Base-by-base conservation (phyloP, 2,888 invertebrate species). In the Agrotis clavis region DNA sequence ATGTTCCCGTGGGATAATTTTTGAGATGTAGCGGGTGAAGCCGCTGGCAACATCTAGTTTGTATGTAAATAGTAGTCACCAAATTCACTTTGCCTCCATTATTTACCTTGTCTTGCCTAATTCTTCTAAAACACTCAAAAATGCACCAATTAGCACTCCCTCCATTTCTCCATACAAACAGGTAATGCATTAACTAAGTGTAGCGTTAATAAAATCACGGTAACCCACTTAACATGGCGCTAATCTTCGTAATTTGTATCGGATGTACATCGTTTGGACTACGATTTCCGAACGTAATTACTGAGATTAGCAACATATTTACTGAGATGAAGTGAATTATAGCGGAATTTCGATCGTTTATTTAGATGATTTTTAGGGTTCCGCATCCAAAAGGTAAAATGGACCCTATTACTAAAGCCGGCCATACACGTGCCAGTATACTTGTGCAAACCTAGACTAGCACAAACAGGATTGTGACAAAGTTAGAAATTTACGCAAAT, bases 211-310 rank as follows among this genome's bases (percentile, higher is more conserved):
- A 41, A 41, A 41, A 45, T 2, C 21, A 14, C 78, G 35, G 5
- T 70, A 50, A 77, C 57, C 63, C 56, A 59, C 68, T 63, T 19
- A 77, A 30, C 48, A 11, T 48, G 25, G 16, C 53, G 71, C 54
- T 80, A 80, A 80, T 80, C 77, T 72, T 63, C 68, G 35, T 79
- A 79, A 79, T 14, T 67, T 35, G 25, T 35, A 19, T 59, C 76
- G 71, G 67, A 79, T 71, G 72, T 41, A 50, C 47, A 67, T 56
- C 57, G 57, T 70, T 73, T 57, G 59, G 30, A 59, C 25, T 57
- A 53, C 57, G 71, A 79, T 80, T 80, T 80, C 80, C 80, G 80
- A 56, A 77, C 19, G 60, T 64, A 80, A 80, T 80, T 77, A 80
- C 60, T 69, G 16, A 77, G 77, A 83, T 83, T 84, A 84, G 65